A percentile compares a stretch with the other conserved stretches of the same genome.
These are phyloP conservation scores for Orthonyx spaldingii DNA, from an alignment of 2,113 vertebrate species.

Conservation along the genomic window DNA sequence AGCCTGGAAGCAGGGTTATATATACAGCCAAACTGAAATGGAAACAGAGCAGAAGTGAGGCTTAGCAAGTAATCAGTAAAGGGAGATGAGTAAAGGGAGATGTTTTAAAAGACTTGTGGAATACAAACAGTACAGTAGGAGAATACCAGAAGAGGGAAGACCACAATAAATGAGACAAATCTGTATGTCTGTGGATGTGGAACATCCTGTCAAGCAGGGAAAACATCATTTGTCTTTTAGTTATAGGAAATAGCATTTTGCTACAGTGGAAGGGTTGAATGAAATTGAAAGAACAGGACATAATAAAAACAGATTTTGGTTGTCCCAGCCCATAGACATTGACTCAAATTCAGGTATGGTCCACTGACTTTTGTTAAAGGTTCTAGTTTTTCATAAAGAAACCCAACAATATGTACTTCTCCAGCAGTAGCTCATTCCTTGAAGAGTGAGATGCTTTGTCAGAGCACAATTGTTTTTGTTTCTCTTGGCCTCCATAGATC, in stretches of 20 bases:
- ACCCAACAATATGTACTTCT: not conserved
- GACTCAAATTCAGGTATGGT: not conserved
- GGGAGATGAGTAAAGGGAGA: not conserved
- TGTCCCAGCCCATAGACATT: fast-evolving
- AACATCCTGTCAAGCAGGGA: not conserved
- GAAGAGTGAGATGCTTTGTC: not conserved
- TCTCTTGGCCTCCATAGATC: not conserved
- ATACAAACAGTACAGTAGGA: not conserved
- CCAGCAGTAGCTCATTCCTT: not conserved
- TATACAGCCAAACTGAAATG: not conserved
- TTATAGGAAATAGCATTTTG: not conserved
- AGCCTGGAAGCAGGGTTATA: not conserved
- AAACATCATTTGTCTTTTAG: not conserved
- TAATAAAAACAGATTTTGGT: not conserved
- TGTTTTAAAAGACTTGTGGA: not conserved
- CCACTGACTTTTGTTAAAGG: not conserved
- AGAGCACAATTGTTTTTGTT: not conserved
- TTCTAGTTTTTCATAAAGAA: not conserved
- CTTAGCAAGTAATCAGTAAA: not conserved
- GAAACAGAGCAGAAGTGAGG: not conserved
- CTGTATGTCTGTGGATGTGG: not conserved
- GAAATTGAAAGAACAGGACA: not conserved
- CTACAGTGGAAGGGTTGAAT: not conserved
- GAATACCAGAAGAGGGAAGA: not conserved
- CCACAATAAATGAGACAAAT: not conserved